Percentiles rank a stretch among this genome's conserved stretches.
These are phyloP conservation scores for Nesogale talazaci DNA, from an alignment of 2,113 vertebrate species.

Conservation along the genomic window DNA sequence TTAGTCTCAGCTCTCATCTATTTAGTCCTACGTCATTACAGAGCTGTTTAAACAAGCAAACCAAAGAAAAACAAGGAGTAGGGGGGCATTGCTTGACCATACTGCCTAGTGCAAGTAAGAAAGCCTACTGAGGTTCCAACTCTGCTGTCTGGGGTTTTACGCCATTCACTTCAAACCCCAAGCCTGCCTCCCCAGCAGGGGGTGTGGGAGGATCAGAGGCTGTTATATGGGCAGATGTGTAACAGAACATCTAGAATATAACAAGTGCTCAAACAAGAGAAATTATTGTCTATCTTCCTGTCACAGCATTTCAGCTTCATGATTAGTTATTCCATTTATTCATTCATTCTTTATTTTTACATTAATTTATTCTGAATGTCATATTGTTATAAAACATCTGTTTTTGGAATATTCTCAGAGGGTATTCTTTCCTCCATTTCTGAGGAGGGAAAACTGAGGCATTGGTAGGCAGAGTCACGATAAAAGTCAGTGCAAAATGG, in stretches of 20 bases:
- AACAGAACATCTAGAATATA: background rate
- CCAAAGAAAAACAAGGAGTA: background rate
- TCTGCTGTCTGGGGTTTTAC: background rate
- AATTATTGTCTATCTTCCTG: background rate
- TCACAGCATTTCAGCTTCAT: background rate
- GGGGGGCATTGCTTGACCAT: background rate
- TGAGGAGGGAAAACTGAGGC: background rate
- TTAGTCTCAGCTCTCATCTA: background rate
- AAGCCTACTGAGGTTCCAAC: background rate
- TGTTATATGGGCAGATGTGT: background rate
- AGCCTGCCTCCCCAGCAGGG: background rate
- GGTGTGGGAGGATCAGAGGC: no score
- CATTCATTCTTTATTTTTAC: no score
- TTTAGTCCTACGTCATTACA: background rate
- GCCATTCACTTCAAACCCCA: background rate
- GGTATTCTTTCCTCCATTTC: background rate
- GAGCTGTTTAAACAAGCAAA: background rate
- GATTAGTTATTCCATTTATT: background rate
- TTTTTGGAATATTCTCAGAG: background rate
- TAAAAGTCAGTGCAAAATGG: background rate
- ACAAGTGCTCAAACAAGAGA: background rate
- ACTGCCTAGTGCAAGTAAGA: background rate
- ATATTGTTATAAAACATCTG: background rate
- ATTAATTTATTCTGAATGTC: background rate
- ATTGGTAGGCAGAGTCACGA: background rate